phyloP scores from a whole-genome alignment of 2,113 vertebrate genomes.

The Galemys pyrenaicus region DNA sequence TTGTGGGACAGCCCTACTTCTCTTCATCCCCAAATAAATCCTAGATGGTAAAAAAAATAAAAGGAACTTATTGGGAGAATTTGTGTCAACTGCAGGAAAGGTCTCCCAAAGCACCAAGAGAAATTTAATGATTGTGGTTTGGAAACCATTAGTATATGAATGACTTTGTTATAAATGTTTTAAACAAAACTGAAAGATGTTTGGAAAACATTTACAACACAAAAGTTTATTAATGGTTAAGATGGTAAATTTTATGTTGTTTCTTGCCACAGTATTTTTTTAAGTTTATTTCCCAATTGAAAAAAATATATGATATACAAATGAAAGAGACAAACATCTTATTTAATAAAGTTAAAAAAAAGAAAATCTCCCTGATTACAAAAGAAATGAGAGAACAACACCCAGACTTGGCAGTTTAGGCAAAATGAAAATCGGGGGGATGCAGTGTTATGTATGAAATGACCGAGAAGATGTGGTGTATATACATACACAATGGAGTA shows the following conservation, averaged over 20 bases:
- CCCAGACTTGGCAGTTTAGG: not conserved
- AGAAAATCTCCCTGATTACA: not conserved
- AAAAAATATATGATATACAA: not conserved
- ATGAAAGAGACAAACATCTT: not conserved
- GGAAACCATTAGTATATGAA: not conserved
- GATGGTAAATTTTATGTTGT: not conserved
- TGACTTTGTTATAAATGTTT: not conserved
- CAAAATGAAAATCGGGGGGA: not conserved
- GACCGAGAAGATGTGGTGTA: no score
- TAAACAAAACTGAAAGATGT: not conserved
- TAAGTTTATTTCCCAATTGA: not conserved
- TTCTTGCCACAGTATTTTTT: not conserved
- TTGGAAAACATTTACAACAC: not conserved
- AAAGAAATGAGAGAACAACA: not conserved
- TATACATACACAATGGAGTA: no score
- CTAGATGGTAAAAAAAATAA: not conserved
- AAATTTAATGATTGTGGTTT: not conserved
- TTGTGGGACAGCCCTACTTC: not conserved
- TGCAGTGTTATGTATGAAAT: rapidly evolving
- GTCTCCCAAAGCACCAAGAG: not conserved
- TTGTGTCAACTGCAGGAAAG: not conserved
- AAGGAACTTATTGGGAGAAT: not conserved
- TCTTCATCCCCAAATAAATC: not conserved
- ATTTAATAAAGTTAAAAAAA: not conserved
- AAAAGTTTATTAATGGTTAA: not conserved